Percentiles rank a stretch among this genome's conserved stretches.
Conservation (phyloP, 2,888 invertebrate species). For the Scrobipalpa costella region DNA sequence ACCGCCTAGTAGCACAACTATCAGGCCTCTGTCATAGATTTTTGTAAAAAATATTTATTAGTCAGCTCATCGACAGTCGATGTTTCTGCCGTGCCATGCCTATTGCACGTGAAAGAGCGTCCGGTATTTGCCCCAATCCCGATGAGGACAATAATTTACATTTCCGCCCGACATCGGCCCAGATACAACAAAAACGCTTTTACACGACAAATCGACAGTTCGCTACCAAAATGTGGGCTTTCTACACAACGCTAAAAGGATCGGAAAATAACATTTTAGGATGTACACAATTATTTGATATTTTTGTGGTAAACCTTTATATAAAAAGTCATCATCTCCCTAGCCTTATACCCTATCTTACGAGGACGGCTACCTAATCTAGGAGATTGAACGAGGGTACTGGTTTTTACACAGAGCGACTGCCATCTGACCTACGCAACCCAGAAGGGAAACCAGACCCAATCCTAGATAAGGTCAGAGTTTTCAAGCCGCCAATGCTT, state of each 20-base stretch:
- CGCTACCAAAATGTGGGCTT: conserved; percentile 4
- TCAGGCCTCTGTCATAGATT: too few species aligned
- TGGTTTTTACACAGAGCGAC: too few species aligned
- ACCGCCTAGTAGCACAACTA: too few species aligned
- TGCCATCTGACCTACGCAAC: too few species aligned
- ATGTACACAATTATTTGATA: not conserved
- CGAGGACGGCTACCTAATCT: too few species aligned
- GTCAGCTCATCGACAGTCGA: not conserved
- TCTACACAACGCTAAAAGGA: not conserved
- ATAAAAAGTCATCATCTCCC: too few species aligned
- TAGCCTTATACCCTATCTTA: too few species aligned
- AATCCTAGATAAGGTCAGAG: too few species aligned
- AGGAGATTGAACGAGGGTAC: too few species aligned
- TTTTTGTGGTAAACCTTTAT: not conserved
- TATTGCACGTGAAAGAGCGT: conserved; percentile 47
- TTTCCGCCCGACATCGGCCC: conserved; percentile 32
- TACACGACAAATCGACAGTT: conserved; percentile 20
- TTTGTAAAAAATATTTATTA: too few species aligned
- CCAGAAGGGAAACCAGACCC: too few species aligned
- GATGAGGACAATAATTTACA: conserved; percentile 58
- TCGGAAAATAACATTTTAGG: not conserved
- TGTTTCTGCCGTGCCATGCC: conserved; percentile 13
- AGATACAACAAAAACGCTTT: conserved; percentile 12
- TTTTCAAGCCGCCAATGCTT: too few species aligned
- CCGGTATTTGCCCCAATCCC: conserved; percentile 51